Evolutionary conservation across 2,113 vertebrate genomes (phyloP), one percentile per base, ranked within the genome.

Genomic region (Capra hircus): DNA sequence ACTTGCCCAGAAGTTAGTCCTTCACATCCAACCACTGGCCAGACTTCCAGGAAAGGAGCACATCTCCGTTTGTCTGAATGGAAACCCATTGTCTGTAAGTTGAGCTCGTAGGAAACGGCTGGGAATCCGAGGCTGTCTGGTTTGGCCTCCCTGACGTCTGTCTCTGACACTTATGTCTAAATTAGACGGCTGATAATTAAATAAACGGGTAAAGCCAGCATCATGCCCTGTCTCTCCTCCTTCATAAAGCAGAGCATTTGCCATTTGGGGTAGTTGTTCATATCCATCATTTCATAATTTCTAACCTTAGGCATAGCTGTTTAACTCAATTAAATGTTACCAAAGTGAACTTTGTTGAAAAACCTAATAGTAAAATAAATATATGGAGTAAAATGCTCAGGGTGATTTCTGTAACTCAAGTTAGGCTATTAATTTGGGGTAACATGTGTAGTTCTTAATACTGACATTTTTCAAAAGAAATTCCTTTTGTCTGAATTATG

Each of bases 81-180:
- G 82, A 60, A 74, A 97, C 53, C 43, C 50, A n/a, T 80, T 88
- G 77, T 97, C 84, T 12, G 25, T 87, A 64, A 88, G 87, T 21
- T 84, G 48, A 97, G 93, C 62, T 89, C 55, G 6, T 57, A 86
- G 96, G 95, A 97, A 96, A 94, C 17, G 60, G 91, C 96, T 97
- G 60, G 91, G 93, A 98, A 96, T 97, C 93, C 97, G 91, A 97
- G 91, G 30, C 96, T 98, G 96, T 97, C 98, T 98, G 84, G 95
- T 95, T 96, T 90, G 93, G 97, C 88, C 93, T 97, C 95, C 36
- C 28, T 33, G 95, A 98, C 83, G 97, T 98, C 98, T 97, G 97
- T 98, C 98, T 98, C 98, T 98, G 97, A 98, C 98, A 98, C 98
- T 97, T 98, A 98, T 21, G 81, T 97, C 97, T 97, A 97, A 97